Conservation (phyloP, 1,140 invertebrate species). For the Triops longicaudatus region DNA sequence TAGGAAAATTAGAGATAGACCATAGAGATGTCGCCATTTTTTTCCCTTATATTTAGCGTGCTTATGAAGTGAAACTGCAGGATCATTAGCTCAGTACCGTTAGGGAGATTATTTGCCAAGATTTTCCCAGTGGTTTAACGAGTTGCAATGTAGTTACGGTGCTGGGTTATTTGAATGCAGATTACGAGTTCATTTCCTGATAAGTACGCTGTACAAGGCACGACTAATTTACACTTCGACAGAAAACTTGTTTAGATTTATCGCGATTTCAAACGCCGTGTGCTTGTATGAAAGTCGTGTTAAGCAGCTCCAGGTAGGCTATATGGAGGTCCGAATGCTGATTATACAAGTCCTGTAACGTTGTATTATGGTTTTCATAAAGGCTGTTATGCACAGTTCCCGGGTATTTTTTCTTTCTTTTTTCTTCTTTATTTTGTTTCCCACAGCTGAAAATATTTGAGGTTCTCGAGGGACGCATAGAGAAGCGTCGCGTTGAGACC, state of each 20-base stretch:
- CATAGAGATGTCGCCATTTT: too few species aligned
- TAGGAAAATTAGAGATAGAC: too few species aligned
- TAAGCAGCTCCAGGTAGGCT: neutral
- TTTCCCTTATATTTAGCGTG: too few species aligned
- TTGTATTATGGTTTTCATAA: neutral
- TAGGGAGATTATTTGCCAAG: too few species aligned
- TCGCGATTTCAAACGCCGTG: neutral
- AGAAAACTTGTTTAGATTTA: neutral
- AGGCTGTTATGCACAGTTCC: neutral
- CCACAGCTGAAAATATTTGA: neutral
- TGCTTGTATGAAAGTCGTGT: neutral
- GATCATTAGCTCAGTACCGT: too few species aligned
- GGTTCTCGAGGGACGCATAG: neutral
- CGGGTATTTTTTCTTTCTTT: neutral
- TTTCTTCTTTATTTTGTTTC: neutral
- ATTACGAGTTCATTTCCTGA: too few species aligned
- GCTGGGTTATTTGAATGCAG: too few species aligned
- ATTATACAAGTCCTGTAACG: neutral
- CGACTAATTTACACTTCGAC: too few species aligned
- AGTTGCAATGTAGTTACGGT: too few species aligned
- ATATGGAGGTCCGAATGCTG: neutral
- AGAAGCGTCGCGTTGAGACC: neutral
- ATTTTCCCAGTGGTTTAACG: too few species aligned
- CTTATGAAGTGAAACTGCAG: too few species aligned
- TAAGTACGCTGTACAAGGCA: too few species aligned